These are phyloP conservation scores for Gallinago paraguaiae DNA, from an alignment of 2,113 vertebrate genomes.

Conservation along the genomic window DNA sequence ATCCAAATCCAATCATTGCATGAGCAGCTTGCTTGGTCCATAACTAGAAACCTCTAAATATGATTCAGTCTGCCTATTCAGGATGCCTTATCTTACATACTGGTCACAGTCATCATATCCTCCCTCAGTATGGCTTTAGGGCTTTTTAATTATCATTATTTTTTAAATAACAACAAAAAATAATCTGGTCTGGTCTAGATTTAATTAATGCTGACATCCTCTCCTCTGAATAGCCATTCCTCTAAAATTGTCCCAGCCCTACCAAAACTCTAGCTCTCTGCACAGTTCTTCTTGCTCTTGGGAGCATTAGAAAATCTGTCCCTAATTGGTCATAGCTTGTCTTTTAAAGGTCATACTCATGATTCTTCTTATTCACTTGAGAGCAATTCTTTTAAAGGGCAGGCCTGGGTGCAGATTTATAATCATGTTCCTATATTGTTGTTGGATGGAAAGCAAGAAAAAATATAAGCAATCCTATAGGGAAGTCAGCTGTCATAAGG, in stretches of 20 bases:
- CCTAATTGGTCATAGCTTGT: conserved; percentile 26
- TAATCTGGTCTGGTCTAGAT: background rate
- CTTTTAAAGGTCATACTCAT: conserved; percentile 48
- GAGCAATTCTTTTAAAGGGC: conserved; percentile 22
- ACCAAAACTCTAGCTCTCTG: background rate
- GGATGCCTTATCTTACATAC: background rate
- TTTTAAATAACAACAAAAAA: background rate
- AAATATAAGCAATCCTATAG: background rate
- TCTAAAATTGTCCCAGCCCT: background rate
- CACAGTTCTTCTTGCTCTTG: background rate
- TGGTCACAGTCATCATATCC: background rate
- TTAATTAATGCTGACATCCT: background rate
- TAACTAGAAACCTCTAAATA: background rate
- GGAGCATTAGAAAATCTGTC: background rate
- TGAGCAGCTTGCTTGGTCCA: rapidly evolving
- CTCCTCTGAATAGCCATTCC: background rate
- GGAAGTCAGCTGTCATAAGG: background rate
- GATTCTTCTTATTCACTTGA: conserved; percentile 22
- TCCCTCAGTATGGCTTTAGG: background rate
- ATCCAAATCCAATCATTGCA: background rate
- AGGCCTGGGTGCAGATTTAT: conserved; percentile 8
- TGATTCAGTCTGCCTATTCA: rapidly evolving
- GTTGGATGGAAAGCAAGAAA: background rate
- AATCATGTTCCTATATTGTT: background rate
- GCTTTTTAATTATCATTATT: background rate